Conservation (phyloP, 2,797 vertebrate species). For the Anableps anableps region DNA sequence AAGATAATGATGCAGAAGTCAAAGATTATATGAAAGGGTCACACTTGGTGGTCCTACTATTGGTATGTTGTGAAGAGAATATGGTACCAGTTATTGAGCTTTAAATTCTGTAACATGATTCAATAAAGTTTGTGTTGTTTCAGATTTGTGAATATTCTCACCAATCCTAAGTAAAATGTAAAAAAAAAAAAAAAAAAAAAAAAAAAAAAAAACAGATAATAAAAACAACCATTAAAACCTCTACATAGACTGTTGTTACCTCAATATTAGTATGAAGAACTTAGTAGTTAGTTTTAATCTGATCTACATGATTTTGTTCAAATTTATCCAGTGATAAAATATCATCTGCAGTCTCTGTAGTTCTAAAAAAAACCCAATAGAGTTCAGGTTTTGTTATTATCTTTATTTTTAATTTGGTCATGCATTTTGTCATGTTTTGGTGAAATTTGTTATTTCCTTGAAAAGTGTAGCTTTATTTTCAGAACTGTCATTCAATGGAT, state of each 20-base stretch:
- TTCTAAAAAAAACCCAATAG: no score
- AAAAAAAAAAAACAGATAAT: not conserved
- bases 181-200: not conserved
- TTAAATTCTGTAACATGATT: not conserved
- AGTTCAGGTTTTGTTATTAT: no score
- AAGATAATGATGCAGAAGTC: slow-evolving; percentile 8
- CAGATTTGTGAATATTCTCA: not conserved
- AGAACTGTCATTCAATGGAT: not conserved
- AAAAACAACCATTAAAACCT: not conserved
- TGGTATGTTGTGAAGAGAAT: slow-evolving; percentile 2
- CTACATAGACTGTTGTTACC: not conserved
- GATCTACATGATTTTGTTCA: not conserved
- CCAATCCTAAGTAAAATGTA: not conserved
- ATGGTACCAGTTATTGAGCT: not conserved
- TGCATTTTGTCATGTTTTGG: not conserved
- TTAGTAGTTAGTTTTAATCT: not conserved
- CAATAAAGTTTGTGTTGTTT: not conserved
- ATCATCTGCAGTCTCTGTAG: not conserved
- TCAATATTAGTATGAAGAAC: not conserved
- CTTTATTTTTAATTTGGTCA: not conserved
- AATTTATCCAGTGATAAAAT: not conserved
- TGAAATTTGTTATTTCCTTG: not conserved
- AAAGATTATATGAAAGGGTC: slow-evolving; percentile 6
- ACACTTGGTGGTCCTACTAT: not conserved
- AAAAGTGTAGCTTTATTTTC: not conserved